A percentile compares a stretch with the other conserved stretches of the same genome.
phyloP scores from a whole-genome alignment of 2,797 vertebrate species.

The Micromesistius poutassou region DNA sequence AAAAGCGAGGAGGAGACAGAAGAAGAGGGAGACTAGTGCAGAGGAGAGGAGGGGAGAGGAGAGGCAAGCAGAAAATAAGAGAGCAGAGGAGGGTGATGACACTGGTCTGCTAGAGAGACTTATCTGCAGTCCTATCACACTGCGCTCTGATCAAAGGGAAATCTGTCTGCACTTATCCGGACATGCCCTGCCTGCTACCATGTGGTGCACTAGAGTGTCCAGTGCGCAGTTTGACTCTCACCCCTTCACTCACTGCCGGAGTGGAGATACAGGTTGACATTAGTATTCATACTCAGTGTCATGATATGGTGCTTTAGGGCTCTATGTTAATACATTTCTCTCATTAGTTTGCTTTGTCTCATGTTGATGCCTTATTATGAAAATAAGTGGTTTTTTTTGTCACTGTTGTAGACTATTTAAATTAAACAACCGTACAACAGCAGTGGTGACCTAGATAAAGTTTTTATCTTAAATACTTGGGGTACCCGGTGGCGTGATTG shows the following conservation, averaged over 20 bases:
- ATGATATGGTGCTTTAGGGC: neutral
- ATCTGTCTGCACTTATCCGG: slow-evolving; percentile 59
- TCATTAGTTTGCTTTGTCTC: neutral
- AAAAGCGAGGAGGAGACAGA: neutral
- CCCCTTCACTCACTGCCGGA: slow-evolving; percentile 27
- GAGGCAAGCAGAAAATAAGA: neutral
- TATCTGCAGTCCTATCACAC: slow-evolving; percentile 56
- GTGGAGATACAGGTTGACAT: neutral
- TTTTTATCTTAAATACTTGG: neutral
- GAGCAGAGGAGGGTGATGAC: neutral
- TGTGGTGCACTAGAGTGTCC: slow-evolving; percentile 45
- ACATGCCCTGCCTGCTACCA: slow-evolving; percentile 41
- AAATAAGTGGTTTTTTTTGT: neutral
- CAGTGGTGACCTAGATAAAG: slow-evolving; percentile 11
- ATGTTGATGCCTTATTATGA: neutral
- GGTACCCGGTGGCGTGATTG: neutral
- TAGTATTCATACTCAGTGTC: neutral
- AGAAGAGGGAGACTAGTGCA: neutral
- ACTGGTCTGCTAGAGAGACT: slow-evolving; percentile 11
- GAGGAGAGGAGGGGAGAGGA: neutral
- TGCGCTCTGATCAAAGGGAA: slow-evolving; percentile 59
- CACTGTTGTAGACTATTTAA: neutral
- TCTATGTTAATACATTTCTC: neutral
- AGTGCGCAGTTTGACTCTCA: slow-evolving; percentile 30
- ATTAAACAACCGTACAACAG: neutral